Evolutionary conservation across 1,140 invertebrate species (phyloP), one percentile per base, ranked within the genome.

Genomic region (Coptotermes formosanus): DNA sequence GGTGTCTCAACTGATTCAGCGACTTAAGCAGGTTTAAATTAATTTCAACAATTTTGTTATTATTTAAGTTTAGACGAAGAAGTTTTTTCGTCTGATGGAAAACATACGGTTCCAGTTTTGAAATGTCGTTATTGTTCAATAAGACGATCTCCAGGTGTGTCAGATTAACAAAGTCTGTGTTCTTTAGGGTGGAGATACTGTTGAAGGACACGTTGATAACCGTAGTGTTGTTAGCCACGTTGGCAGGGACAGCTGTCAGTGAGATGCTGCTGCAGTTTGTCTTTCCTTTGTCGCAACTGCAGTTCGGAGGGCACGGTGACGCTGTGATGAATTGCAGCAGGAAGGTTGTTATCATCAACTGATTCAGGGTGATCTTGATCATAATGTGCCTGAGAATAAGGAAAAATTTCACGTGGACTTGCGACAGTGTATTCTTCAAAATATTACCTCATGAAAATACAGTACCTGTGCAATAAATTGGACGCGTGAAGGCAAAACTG

Each of bases 11-110:
- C 0, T 85, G 83, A 23, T 38, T 38, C n/a, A 55, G 19, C 3
- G 64, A 44, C 21, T 85, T 48, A 30, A 84, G 82, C 30, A 84
- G 82, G 83, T 23, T 83, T 44, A 64, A 16, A 82, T 64, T 86
- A 30, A 25, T 83, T 25, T 12, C 23, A 85, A 82, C 81, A 88
- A 55, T 23, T 38, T 43, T 64, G 55, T 75, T 43, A 14, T 75
- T 44, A 30, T 81, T 43, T n/a, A 45, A 25, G 23, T 30, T 45
- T n/a, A 81, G 32, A 16, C 14, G 43, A 81, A 21, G 38, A 25
- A 45, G 69, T 25, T 81, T 30, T 38, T n/a, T 45, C 32, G 43
- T 82, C 69, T n/a, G 44, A 9, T 75, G 25, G 16, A 75, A 75
- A 30, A 75, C 9, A 12, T 75, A n/a, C 6, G 64, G 64, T 30